Evolutionary conservation across 2,113 vertebrate genomes (phyloP).

Genomic region (Xiphophorus couchianus): DNA sequence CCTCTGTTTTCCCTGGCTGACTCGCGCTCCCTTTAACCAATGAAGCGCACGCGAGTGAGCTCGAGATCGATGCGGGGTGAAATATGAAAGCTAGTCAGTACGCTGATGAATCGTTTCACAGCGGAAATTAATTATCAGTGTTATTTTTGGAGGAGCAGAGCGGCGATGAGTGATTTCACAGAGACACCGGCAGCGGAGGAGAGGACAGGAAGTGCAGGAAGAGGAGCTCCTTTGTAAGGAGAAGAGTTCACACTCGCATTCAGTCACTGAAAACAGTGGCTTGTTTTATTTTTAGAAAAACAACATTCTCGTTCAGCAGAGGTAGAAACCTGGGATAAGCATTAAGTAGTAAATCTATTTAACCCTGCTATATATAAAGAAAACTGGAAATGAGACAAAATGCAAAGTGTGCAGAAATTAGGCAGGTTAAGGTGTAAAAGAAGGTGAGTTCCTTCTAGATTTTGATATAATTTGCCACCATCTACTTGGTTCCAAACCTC

Average conservation of each 20-base stretch:
- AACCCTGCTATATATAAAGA: not conserved
- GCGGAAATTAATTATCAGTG: constrained; percentile 80
- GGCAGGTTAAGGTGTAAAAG: not conserved
- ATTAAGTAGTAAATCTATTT: not conserved
- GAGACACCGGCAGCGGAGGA: constrained; percentile 32
- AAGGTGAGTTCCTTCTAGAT: not conserved
- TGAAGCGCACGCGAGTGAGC: constrained; percentile 64
- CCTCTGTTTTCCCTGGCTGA: constrained; percentile 27
- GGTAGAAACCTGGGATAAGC: not conserved
- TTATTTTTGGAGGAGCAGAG: constrained; percentile 76
- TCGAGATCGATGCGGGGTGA: constrained; percentile 72
- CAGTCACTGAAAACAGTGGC: too few species aligned
- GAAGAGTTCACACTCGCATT: not conserved
- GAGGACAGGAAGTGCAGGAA: constrained; percentile 21
- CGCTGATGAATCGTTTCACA: constrained; percentile 72
- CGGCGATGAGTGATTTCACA: constrained; percentile 70
- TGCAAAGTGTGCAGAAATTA: not conserved
- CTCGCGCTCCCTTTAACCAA: constrained; percentile 59
- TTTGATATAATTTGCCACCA: not conserved
- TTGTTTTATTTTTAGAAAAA: not conserved
- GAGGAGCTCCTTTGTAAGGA: not conserved
- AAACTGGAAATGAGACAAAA: not conserved
- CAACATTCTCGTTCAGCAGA: not conserved
- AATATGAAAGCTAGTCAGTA: constrained; percentile 73
- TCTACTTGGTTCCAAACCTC: not conserved